Base-by-base conservation (phyloP, 2,797 vertebrate genomes). In the Hoplostethus atlanticus region DNA sequence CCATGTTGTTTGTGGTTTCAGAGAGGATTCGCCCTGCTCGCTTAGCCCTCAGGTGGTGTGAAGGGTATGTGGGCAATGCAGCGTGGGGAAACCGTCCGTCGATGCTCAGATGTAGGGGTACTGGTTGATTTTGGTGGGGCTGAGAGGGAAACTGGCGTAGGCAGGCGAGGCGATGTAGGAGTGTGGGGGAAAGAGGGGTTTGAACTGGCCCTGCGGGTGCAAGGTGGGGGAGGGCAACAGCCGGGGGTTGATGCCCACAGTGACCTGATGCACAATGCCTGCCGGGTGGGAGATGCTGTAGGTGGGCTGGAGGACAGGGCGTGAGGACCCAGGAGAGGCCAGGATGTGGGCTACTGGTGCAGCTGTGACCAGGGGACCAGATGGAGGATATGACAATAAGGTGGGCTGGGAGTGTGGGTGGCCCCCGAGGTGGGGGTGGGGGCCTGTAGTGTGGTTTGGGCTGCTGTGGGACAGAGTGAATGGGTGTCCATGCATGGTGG, bases 71-170 rank as follows among this genome's bases (percentile, higher is more conserved):
- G 70, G 76, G 87, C 81, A 67, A 56, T 81, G 50, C 48, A 85
- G 80, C 86, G 77, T 81, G 47, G 72, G 47, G 72, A 84, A 50
- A 51, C 80, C 79, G 67, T 76, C 85, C 91, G 90, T 90, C 84
- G 82, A 82, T 34, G 88, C 87, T 98, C 96, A 99, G 93, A 99
- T 96, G 91, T 97, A 99, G 8, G 97, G 96, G 95, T 97, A 99
- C 94, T 99, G 98, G 96, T 96, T 95, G 95, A 99, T 96, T 93
- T 99, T 99, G 77, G 96, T 98, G 59, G 98, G 98, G 91, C 98
- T 99, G 95, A 99, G 79, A 13, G 98, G 97, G 90, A 99, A 99
- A 91, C 96, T 96, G 62, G 96, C 88, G 87, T 97, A 99, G 62
- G 97, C 96, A 17, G 98, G 98, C 16, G 98, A 99, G 55, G 98